Evolutionary conservation across 2,797 vertebrate genomes (phyloP).

Genomic region (Thalassophryne amazonica): DNA sequence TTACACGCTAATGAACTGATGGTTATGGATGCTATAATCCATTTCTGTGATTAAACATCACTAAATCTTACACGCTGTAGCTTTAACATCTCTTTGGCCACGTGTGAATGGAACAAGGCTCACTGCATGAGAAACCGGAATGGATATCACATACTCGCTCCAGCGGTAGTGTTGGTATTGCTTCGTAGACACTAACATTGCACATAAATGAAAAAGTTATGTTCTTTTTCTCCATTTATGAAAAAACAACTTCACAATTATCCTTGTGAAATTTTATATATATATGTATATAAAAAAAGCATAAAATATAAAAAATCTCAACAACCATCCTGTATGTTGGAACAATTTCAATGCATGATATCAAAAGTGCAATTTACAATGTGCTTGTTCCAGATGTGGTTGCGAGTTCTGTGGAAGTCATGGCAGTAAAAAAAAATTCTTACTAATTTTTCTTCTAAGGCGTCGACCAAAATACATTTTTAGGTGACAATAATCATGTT

Average conservation of each 20-base stretch:
- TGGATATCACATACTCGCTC: conserved; percentile 38
- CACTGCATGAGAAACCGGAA: conserved; percentile 43
- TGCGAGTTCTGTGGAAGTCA: conserved; percentile 51
- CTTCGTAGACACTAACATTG: conserved; percentile 59
- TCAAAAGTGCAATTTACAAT: conserved; percentile 70
- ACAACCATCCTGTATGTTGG: conserved; percentile 68
- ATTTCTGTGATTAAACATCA: too few relatives aligned
- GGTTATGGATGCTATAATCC: too few relatives aligned
- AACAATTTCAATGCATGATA: conserved; percentile 61
- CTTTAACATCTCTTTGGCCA: conserved; percentile 61
- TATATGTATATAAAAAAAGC: too few relatives aligned
- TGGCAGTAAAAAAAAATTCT: conserved; percentile 53
- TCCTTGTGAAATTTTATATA: conserved; percentile 38
- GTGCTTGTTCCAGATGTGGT: conserved; percentile 37
- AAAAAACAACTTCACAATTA: conserved; percentile 39
- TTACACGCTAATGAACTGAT: too few relatives aligned
- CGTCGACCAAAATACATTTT: conserved; percentile 61
- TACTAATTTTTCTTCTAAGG: conserved; percentile 68
- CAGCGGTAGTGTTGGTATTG: conserved; percentile 68
- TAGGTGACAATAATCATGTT: conserved; percentile 50
- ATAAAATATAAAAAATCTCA: conserved; percentile 77
- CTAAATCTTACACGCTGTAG: too few relatives aligned
- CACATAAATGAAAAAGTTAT: conserved; percentile 61
- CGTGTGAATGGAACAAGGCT: conserved; percentile 41
- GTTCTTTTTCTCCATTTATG: conserved; percentile 36